Conservation (phyloP, 2,888 invertebrate species). For the Caenorhabditis becei region DNA sequence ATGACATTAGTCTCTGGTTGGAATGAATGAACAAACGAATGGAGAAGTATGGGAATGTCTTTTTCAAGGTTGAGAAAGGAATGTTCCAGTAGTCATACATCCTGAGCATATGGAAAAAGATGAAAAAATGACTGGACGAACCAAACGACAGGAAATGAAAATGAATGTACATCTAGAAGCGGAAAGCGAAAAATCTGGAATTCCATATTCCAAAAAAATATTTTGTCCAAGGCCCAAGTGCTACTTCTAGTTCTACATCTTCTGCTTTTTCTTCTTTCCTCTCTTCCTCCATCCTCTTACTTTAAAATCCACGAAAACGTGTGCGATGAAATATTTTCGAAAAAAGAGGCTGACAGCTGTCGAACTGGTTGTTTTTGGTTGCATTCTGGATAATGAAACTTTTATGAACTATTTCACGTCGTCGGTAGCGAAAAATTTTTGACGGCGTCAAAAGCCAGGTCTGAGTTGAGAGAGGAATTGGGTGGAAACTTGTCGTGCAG, state of each 20-base stretch:
- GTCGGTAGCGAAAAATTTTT: conserved; percentile 18
- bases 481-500: conserved; percentile 53
- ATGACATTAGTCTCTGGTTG: conserved; percentile 7
- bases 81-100: too few relatives aligned
- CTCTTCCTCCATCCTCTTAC: background rate
- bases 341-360: conserved; percentile 6
- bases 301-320: conserved; percentile 7
- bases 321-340: conserved; percentile 17
- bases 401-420: conserved; percentile 60
- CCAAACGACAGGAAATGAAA: conserved; percentile 14
- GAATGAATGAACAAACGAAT: background rate
- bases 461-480: conserved; percentile 3
- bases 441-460: conserved; percentile 30
- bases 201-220: conserved; percentile 8
- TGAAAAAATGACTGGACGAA: background rate
- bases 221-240: conserved; percentile 38
- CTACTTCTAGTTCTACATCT: conserved; percentile 42
- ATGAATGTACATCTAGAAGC: conserved; percentile 2
- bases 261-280: conserved; percentile 12
- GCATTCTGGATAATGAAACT: conserved; percentile 61
- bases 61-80: conserved; percentile 5
- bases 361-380: conserved; percentile 56
- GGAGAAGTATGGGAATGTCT: background rate
- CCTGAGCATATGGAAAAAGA: background rate
- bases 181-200: conserved; percentile 11